Evolutionary conservation across 2,113 vertebrate genomes (phyloP).

Genomic region (Fregata magnificens): DNA sequence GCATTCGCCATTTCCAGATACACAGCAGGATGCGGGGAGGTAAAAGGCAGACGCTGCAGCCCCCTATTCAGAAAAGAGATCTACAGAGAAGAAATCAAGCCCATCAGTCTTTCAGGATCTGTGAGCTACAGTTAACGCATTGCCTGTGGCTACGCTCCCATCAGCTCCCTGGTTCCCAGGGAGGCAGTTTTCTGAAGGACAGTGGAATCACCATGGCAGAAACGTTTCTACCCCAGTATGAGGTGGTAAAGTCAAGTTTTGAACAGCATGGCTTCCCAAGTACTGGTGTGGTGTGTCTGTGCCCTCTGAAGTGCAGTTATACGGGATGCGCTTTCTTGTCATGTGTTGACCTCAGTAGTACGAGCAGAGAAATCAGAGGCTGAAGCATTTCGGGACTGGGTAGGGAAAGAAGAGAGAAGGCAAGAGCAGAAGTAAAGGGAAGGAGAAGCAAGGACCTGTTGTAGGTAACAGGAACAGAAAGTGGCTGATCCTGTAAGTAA

Average conservation of each 20-base stretch:
- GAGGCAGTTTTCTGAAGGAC: background rate
- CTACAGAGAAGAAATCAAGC: background rate
- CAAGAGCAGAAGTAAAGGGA: background rate
- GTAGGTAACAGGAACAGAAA: background rate
- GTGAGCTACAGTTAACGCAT: fast-evolving
- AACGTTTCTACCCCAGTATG: background rate
- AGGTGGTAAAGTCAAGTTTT: background rate
- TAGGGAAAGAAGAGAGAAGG: background rate
- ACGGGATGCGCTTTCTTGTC: fast-evolving
- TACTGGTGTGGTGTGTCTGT: background rate
- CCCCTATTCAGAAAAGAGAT: background rate
- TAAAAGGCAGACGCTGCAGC: background rate
- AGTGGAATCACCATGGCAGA: background rate
- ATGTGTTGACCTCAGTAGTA: fast-evolving
- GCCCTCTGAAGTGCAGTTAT: fast-evolving
- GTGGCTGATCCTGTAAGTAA: background rate
- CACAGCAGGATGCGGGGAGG: fast-evolving
- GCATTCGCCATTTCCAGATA: background rate
- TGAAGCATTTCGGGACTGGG: background rate
- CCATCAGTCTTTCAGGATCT: background rate
- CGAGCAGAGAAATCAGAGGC: background rate
- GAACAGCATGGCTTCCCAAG: background rate
- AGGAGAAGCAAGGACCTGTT: background rate
- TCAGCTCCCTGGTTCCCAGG: background rate
- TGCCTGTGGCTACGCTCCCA: fast-evolving